Evolutionary conservation across 2,888 invertebrate species (phyloP).

Genomic region (Tribolium freemani): DNA sequence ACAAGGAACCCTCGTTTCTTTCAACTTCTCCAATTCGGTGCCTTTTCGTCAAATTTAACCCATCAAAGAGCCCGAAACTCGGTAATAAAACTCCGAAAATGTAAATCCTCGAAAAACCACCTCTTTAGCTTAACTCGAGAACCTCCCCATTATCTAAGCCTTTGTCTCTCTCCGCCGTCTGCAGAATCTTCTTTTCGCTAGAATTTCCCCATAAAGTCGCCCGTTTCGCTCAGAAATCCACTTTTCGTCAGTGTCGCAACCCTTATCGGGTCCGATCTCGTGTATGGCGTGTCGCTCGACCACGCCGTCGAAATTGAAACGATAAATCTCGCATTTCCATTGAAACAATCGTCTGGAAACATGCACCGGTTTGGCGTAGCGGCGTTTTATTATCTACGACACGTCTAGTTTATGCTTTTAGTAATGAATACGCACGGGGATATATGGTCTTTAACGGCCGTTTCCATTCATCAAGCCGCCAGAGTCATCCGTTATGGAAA

Average conservation of each 20-base stretch:
- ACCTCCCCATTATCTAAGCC: neutral
- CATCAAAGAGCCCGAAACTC: neutral
- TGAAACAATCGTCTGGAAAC: slow-evolving; percentile 34
- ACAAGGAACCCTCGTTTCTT: neutral
- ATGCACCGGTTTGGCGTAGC: slow-evolving; percentile 18
- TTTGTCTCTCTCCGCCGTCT: neutral
- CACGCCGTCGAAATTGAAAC: slow-evolving; percentile 36
- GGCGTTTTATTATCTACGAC: slow-evolving; percentile 29
- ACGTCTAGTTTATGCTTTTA: slow-evolving; percentile 21
- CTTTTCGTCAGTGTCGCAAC: neutral
- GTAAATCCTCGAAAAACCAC: neutral
- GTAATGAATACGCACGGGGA: slow-evolving; percentile 31
- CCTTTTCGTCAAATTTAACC: neutral
- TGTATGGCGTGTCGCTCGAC: slow-evolving; percentile 22
- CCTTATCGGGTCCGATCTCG: slow-evolving; percentile 4
- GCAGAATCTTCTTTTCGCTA: neutral
- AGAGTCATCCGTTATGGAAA: slow-evolving; percentile 5
- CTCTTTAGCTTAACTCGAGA: neutral
- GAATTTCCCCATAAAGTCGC: neutral
- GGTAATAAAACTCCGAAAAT: neutral
- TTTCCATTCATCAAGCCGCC: slow-evolving; percentile 26
- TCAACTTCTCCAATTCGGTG: neutral
- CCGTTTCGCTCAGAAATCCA: slow-evolving; percentile 2
- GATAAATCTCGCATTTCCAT: slow-evolving; percentile 35
- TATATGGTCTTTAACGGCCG: slow-evolving; percentile 22